phyloP scores from a whole-genome alignment of 1,140 invertebrate genomes.

The Drosophila equinoxialis region DNA sequence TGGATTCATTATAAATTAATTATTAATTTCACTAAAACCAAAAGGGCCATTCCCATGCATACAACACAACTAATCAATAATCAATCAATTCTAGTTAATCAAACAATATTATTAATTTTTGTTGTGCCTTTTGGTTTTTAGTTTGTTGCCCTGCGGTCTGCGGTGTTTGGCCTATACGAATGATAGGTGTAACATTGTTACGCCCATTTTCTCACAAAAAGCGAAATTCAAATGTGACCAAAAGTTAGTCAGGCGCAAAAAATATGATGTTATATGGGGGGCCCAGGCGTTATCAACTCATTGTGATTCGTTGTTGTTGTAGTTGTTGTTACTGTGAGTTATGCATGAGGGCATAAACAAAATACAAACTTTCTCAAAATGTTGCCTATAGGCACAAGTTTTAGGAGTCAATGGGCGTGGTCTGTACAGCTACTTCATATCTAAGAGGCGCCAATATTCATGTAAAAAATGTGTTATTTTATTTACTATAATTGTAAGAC shows the following conservation, averaged over 20 bases:
- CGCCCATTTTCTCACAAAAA: slow-evolving; percentile 11
- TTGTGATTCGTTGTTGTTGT: neutral
- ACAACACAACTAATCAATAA: neutral
- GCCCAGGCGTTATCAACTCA: slow-evolving; percentile 5
- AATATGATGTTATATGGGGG: neutral
- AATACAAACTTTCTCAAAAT: slow-evolving; percentile 4
- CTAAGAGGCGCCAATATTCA: neutral
- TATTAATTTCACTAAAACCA: neutral
- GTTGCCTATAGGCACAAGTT: neutral
- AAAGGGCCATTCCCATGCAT: neutral
- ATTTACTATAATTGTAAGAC: no score
- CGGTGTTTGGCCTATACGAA: neutral
- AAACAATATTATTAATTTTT: slow-evolving; percentile 5
- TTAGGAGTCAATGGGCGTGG: neutral
- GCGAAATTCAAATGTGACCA: slow-evolving; percentile 9
- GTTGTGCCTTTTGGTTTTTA: neutral
- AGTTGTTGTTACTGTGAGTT: neutral
- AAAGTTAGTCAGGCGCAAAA: slow-evolving; percentile 10
- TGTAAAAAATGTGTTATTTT: neutral
- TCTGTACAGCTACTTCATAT: neutral
- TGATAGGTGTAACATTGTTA: slow-evolving; percentile 2
- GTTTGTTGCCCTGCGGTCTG: neutral
- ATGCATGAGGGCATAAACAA: neutral
- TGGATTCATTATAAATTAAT: slow-evolving; percentile 7
- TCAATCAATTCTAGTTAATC: slow-evolving; percentile 13